Percentiles rank a stretch among this genome's conserved stretches.
phyloP scores from a whole-genome alignment of 2,888 invertebrate species.

The Stegana nigrithorax region DNA sequence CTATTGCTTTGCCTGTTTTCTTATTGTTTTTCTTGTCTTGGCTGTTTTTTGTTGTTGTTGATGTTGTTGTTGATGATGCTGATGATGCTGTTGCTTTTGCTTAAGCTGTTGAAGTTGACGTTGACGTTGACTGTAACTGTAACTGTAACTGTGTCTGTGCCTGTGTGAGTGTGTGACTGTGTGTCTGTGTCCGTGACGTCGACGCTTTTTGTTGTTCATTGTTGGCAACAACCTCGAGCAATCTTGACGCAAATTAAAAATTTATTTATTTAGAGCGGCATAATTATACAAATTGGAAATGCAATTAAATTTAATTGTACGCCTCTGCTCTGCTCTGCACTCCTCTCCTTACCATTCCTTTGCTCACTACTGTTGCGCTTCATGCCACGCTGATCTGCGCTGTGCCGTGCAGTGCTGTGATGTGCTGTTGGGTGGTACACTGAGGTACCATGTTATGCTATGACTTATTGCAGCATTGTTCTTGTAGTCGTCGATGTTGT shows the following conservation, averaged over 20 bases:
- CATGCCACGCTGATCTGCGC: too few relatives aligned
- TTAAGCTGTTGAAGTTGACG: background rate
- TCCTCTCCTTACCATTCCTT: too few relatives aligned
- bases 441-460: too few relatives aligned
- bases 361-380: too few relatives aligned
- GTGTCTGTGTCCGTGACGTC: slow-evolving; percentile 2
- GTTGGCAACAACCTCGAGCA: slow-evolving; percentile 27
- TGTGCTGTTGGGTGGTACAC: too few relatives aligned
- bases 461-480: too few relatives aligned
- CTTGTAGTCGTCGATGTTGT: background rate
- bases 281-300: slow-evolving; percentile 63
- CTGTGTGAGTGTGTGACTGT: slow-evolving; percentile 17
- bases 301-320: slow-evolving; percentile 54
- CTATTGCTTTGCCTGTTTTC: too few relatives aligned
- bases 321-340: too few relatives aligned
- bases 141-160: too few relatives aligned
- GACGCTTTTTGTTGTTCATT: slow-evolving; percentile 23
- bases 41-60: background rate
- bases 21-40: too few relatives aligned
- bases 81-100: too few relatives aligned
- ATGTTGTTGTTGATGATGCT: background rate
- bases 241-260: slow-evolving; percentile 54
- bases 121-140: background rate
- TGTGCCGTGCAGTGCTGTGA: too few relatives aligned
- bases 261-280: slow-evolving; percentile 51